These are phyloP conservation scores for Pipa parva DNA, from an alignment of 2,113 vertebrate genomes.

Conservation along the genomic window DNA sequence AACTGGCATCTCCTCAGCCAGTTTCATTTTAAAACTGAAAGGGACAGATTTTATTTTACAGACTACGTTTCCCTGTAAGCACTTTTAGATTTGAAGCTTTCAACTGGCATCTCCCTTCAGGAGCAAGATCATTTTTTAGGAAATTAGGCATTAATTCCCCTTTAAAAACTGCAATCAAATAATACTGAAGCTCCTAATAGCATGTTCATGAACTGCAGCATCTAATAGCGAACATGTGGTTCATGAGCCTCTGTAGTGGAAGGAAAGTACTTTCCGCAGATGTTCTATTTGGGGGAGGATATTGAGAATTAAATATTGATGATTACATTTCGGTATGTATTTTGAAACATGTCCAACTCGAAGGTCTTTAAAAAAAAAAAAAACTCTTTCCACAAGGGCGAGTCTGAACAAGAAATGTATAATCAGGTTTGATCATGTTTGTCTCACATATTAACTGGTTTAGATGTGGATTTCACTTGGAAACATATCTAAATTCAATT, in stretches of 20 bases:
- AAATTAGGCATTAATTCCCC: not conserved
- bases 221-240: not conserved
- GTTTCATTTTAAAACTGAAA: too few species aligned
- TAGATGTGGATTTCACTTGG: conserved; percentile 9
- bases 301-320: conserved; percentile 4
- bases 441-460: conserved; percentile 14
- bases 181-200: not conserved
- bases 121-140: not conserved
- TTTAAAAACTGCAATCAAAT: not conserved
- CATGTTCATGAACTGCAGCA: not conserved
- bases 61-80: too few species aligned
- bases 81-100: not conserved
- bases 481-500: too few species aligned
- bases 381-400: not conserved
- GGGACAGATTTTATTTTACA: too few species aligned
- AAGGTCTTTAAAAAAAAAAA: conserved; percentile 10
- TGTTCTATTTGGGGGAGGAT: not conserved
- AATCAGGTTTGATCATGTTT: conserved; percentile 24
- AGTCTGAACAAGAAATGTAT: conserved; percentile 21
- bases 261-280: not conserved
- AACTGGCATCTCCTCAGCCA: too few species aligned
- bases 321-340: not conserved
- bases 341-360: conserved; percentile 11
- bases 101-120: not conserved
- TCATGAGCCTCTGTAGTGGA: not conserved